Base-by-base conservation (phyloP, 2,797 vertebrate species). In the Cirrhinus mrigala region DNA sequence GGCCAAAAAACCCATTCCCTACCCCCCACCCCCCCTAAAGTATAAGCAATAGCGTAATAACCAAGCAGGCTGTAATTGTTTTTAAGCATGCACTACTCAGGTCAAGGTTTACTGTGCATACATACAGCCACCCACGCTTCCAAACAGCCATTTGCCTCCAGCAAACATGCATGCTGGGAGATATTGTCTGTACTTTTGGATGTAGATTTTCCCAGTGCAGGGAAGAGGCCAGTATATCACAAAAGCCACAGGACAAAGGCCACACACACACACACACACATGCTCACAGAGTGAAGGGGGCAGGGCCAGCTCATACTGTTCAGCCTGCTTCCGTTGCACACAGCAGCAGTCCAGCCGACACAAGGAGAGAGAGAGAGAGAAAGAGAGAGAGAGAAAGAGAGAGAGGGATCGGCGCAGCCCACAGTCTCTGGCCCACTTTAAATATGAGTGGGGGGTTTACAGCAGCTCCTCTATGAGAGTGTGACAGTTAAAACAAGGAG, bases 181-280 rank as follows among this genome's bases (percentile, higher is more conserved):
- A 71, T 50, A 54, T 83, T 71, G 46, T 73, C 69, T 82, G 78
- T 83, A 84, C 80, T 29, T 29, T 79, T 80, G 91, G 90, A 90
- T 85, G 68, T 89, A 89, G 90, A 89, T 18, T 84, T 92, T 4
- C 91, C 90, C 80, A 88, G 64, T 0, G 90, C 89, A 74, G 71
- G 1, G 91, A 88, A 62, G 87, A 92, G 79, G 87, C 92, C 15
- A 92, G 92, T 91, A 83, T 89, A 62, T 90, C 81, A 84, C 91
- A 89, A 16, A 88, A 71, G 86, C 91, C 88, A 1, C 85, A 85
- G 88, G 88, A 90, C 89, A 69, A 92, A 86, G 89, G 69, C 81
- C 9, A 86, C 76, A 84, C 54, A 62, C 79, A 24, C 70, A 24
- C 70, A 82, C 79, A 87, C 73, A 84, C 83, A 79, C 81, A 83